Evolutionary conservation across 1,140 invertebrate species (phyloP).

Genomic region (Halictus rubicundus): DNA sequence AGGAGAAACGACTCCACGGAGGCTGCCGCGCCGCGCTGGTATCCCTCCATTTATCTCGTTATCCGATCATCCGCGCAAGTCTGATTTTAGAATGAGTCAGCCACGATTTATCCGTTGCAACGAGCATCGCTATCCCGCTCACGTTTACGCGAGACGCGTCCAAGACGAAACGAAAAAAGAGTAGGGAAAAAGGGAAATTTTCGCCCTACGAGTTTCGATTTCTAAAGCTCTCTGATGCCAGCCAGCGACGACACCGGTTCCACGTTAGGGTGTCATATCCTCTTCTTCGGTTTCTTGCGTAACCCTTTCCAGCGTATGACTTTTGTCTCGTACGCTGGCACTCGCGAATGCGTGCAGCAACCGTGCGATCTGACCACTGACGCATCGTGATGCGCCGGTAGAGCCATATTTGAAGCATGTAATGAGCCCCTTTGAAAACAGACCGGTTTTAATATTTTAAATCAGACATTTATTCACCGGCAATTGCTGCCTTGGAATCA

Average conservation of each 20-base stretch:
- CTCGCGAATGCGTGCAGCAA: not conserved
- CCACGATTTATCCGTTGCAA: not conserved
- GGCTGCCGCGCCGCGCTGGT: not conserved
- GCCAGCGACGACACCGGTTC: conserved; percentile 8
- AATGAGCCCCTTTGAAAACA: not conserved
- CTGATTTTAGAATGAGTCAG: not conserved
- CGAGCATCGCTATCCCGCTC: not conserved
- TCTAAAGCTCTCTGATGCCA: conserved; percentile 4
- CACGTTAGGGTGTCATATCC: not conserved
- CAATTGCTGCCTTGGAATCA: no score
- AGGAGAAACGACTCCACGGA: not conserved
- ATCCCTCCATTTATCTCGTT: not conserved
- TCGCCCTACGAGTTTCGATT: conserved; percentile 19
- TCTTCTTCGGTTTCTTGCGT: conserved; percentile 25
- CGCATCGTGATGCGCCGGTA: not conserved
- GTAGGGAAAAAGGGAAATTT: not conserved
- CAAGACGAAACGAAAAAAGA: no score
- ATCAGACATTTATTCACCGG: not conserved
- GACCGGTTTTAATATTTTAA: not conserved
- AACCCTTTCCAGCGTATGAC: conserved; percentile 22
- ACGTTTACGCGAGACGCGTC: conserved; percentile 7
- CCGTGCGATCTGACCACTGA: not conserved
- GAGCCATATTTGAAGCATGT: conserved; percentile 5
- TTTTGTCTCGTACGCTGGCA: conserved; percentile 6
- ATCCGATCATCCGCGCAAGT: not conserved